Base-by-base conservation (phyloP, 2,113 vertebrate species). In the Eurystomus gularis region DNA sequence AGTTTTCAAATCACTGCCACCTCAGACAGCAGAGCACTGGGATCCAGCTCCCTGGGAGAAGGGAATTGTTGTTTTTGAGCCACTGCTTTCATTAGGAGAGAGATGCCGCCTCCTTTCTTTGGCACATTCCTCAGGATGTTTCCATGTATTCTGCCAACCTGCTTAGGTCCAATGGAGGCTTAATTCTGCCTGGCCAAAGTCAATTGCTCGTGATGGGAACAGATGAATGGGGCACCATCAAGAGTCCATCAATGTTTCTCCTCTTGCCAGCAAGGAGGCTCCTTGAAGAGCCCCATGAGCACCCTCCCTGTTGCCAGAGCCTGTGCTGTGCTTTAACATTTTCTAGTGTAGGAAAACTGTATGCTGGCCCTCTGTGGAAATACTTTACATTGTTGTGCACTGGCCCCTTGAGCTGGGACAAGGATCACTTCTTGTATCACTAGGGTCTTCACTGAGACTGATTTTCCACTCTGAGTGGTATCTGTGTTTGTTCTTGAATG, bases 71-170 rank as follows among this genome's bases (percentile, higher is more conserved):
- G 66, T 77, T 61, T 81, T 71, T 68, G 69, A 94, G 72, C 44
- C 11, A 20, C 81, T 86, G 80, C 71, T 82, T 92, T 88, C 75
- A 51, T 94, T 86, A 93, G 76, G 80, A 91, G 40, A 93, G 35
- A 33, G 84, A 60, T 15, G 37, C 21, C 6, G 2, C 46, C 82
- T 88, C 57, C 71, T 78, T 78, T 77, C 76, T 65, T 71, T 90
- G 90, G 60, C 64, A 77, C 61, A 85, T 69, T 70, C 60, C 75
- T 79, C 2, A 0, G 62, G 75, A 90, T 75, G 31, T 87, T 95
- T 93, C 90, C 71, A 10, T 84, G 69, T 40, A 40, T 77, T 75
- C 78, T 90, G 94, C 86, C 92, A 93, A 40, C 13, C 61, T 88
- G 65, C 80, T 83, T n/a, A 69, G n/a, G 77, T 81, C 55, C 71